Evolutionary conservation across 2,113 vertebrate species (phyloP), one percentile per base, ranked within the genome.

Genomic region (Callorhinus ursinus): DNA sequence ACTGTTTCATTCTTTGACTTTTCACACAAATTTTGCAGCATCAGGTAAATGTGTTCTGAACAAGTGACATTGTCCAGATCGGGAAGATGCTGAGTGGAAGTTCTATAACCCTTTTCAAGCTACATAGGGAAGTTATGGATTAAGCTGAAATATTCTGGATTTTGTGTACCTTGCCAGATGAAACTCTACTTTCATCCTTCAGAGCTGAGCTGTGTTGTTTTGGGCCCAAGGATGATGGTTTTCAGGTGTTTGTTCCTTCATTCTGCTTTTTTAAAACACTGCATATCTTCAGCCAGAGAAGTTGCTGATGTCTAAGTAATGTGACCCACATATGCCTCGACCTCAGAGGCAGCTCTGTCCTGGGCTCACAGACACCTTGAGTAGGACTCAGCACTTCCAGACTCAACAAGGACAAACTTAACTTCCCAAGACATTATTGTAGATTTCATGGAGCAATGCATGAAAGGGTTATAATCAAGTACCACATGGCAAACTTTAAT

Each of bases 1-100:
- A 15, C 6, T 82, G 26, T 90, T 97, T 95, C 39, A 69, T 80
- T 95, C 39, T 93, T 90, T 79, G 28, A 79, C 82, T 91, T 96
- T 63, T 77, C 72, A 93, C 21, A 76, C 59, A 93, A 72, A 79
- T 63, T 95, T 89, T 93, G 22, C 69, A 86, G 61, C 79, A 74
- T 59, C 67, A 26, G 22, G 21, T 19, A 93, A 93, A 92, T 74
- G 74, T 72, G 74, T 72, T 77, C 55, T 53, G 26, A 96, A 92
- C 2, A 51, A 87, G 31, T 49, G 59, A 84, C 67, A 74, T 55
- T 88, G 33, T 74, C 69, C 11, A 63, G 7, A 14, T 59, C 31
- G 77, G 82, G 49, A 93, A 88, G 42, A 65, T 79, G 49, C 74
- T 26, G 33, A 79, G 16, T 69, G 71, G 31, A 77, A 72, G 14